These are phyloP conservation scores for Montipora capitata DNA, from an alignment of 92 coral and sea anemone species.

Conservation along the genomic window DNA sequence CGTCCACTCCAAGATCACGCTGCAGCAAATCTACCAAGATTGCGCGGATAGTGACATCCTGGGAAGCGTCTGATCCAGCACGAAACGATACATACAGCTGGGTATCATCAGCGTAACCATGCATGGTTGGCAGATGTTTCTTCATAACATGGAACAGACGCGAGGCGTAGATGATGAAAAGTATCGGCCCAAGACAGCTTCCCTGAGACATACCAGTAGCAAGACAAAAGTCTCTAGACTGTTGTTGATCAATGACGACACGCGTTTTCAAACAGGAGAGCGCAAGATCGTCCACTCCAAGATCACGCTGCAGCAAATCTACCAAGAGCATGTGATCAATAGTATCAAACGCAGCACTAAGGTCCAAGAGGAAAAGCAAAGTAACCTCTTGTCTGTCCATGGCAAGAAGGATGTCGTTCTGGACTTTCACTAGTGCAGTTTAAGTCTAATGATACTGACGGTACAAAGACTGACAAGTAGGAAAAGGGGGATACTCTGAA, in stretches of 20 bases:
- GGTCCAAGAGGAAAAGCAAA: not conserved
- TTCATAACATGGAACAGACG: slow-evolving; percentile 33
- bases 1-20: slow-evolving; percentile 54
- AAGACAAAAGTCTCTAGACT: slow-evolving; percentile 26
- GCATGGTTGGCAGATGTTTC: slow-evolving; percentile 49
- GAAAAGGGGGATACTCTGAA: slow-evolving; percentile 39
- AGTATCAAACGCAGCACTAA: not conserved
- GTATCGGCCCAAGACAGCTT: not conserved
- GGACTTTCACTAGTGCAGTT: not conserved
- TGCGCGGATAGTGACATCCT: slow-evolving; percentile 16
- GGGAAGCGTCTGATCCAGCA: slow-evolving; percentile 13
- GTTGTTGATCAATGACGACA: slow-evolving; percentile 39
- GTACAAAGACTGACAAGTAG: slow-evolving; percentile 18
- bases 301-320: slow-evolving; percentile 20
- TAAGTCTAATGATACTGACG: not conserved
- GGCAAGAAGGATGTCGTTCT: not conserved
- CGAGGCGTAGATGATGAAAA: slow-evolving; percentile 11
- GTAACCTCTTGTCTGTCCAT: not conserved
- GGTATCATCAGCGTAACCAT: slow-evolving; percentile 56
- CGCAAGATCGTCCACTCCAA: slow-evolving; percentile 51
- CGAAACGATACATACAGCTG: slow-evolving; percentile 34
- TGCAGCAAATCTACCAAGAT: slow-evolving; percentile 9
- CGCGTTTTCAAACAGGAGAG: slow-evolving; percentile 49
- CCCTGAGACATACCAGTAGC: slow-evolving; percentile 1
- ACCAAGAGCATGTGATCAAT: not conserved